These are phyloP conservation scores for Indicator maculatus DNA, from an alignment of 2,113 vertebrate species.

Conservation along the genomic window DNA sequence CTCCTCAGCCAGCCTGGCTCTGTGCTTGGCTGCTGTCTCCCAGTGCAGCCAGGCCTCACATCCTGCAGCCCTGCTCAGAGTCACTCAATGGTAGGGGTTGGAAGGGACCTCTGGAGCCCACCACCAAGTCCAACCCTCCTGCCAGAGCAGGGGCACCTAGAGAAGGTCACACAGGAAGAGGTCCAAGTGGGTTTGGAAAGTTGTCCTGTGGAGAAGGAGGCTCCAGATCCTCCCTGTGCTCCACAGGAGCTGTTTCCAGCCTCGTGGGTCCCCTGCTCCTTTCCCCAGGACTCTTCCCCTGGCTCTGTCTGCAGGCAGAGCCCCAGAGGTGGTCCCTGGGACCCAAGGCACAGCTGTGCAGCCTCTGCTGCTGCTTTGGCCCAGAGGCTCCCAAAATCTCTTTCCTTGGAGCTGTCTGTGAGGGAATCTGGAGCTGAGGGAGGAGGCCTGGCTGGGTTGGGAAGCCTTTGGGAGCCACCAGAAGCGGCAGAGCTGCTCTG, in stretches of 20 bases:
- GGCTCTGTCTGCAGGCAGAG: not conserved
- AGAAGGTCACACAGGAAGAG: no score
- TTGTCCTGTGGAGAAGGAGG: no score
- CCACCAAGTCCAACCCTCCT: no score
- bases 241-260: not conserved
- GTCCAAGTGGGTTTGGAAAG: no score
- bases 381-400: not conserved
- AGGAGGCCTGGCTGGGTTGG: not conserved
- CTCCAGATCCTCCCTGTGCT: no score
- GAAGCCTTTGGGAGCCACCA: not conserved
- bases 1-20: no score
- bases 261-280: not conserved
- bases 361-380: not conserved
- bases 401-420: not conserved
- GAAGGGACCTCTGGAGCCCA: no score
- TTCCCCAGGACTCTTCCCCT: not conserved
- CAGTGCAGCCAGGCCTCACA: not conserved
- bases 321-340: not conserved
- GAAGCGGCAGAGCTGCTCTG: not conserved
- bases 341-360: accelerated
- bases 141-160: no score
- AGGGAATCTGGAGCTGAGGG: not conserved
- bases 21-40: no score
- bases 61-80: not conserved
- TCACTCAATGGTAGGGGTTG: no score